Evolutionary conservation across 2,888 invertebrate species (phyloP).

Genomic region (Barypeithes pellucidus): DNA sequence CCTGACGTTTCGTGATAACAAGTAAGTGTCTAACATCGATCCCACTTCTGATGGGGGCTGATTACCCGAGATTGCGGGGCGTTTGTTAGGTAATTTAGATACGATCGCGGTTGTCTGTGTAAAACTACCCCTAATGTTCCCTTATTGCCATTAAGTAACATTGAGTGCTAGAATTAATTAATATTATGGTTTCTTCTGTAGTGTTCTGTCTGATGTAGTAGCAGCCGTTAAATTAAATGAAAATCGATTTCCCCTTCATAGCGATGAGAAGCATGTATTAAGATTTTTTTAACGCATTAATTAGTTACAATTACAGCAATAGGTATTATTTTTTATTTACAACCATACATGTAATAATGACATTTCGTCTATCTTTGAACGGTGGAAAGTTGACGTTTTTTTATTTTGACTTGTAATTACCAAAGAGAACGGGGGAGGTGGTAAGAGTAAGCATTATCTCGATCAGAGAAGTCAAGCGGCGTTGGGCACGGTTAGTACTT

Average conservation of each 20-base stretch:
- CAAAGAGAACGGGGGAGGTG: no score
- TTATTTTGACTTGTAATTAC: no score
- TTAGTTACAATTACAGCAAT: no score
- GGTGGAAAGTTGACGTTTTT: no score
- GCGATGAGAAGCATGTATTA: no score
- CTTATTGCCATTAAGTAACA: slow-evolving; percentile 51
- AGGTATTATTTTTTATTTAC: no score
- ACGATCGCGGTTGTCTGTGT: slow-evolving; percentile 66
- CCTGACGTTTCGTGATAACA: slow-evolving; percentile 23
- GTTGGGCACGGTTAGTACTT: no score
- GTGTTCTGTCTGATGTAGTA: slow-evolving; percentile 30
- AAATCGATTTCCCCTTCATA: slow-evolving; percentile 16
- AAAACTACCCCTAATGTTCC: slow-evolving; percentile 62
- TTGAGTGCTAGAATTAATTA: slow-evolving; percentile 47
- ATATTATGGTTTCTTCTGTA: slow-evolving; percentile 41
- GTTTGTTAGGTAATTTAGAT: slow-evolving; percentile 66
- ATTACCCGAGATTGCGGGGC: slow-evolving; percentile 62
- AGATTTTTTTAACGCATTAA: no score
- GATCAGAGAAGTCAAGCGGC: no score
- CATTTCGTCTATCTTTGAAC: no score
- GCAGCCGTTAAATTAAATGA: slow-evolving; percentile 25
- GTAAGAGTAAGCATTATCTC: no score
- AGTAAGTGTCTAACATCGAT: slow-evolving; percentile 51
- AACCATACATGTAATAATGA: no score
- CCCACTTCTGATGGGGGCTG: slow-evolving; percentile 57